A percentile compares a stretch with the other conserved stretches of the same genome.
Conservation (phyloP, 2,113 vertebrate species). For the Madoqua kirkii region DNA sequence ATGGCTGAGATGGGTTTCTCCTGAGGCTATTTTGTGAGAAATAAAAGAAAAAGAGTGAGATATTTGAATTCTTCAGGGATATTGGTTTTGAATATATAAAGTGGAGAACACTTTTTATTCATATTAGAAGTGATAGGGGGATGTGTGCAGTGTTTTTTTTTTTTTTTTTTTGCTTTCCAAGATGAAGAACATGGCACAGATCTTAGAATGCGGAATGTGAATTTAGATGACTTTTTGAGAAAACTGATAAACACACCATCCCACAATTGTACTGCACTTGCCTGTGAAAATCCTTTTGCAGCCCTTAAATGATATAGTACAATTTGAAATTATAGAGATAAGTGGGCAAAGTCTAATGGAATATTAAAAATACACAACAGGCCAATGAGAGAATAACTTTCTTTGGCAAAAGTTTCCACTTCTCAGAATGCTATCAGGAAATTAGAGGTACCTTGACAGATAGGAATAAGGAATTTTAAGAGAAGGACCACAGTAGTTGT, state of each 20-base stretch:
- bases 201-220: conserved; percentile 76
- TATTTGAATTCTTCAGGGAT: conserved; percentile 74
- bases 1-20: conserved; percentile 51
- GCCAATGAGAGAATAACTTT: conserved; percentile 48
- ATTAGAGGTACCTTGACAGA: conserved; percentile 57
- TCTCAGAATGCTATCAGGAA: conserved; percentile 62
- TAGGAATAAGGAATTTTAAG: not conserved
- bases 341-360: conserved; percentile 73
- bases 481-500: not conserved
- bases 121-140: conserved; percentile 60
- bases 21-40: conserved; percentile 45
- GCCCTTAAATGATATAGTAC: conserved; percentile 65
- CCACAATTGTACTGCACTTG: conserved; percentile 53
- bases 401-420: conserved; percentile 58
- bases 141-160: not conserved
- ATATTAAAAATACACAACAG: conserved; percentile 70
- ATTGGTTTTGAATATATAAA: conserved; percentile 72
- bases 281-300: conserved; percentile 66
- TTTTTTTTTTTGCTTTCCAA: conserved; percentile 67
- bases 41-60: conserved; percentile 49
- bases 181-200: conserved; percentile 63
- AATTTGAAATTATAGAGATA: conserved; percentile 78
- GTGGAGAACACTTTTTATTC: conserved; percentile 65
- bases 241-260: conserved; percentile 72
- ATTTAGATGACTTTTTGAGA: conserved; percentile 78